Conservation (phyloP, 2,797 vertebrate genomes). For the Borostomias antarcticus region DNA sequence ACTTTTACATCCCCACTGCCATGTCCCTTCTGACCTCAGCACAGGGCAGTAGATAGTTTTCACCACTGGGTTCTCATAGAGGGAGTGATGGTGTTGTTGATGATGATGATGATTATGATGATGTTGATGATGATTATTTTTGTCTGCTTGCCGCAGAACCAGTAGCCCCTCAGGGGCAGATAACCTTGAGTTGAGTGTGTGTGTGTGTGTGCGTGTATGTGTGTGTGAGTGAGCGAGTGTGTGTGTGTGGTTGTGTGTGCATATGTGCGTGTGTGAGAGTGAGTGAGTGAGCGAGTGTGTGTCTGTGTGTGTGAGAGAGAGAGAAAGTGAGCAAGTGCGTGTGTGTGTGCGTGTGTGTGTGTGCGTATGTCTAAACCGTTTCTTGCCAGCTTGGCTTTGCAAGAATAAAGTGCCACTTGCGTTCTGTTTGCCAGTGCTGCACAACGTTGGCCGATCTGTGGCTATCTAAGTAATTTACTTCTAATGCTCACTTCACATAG, state of each 20-base stretch:
- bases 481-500: conserved; percentile 38
- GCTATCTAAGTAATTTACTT: conserved; percentile 36
- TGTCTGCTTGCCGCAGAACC: too few species aligned
- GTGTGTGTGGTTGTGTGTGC: conserved; percentile 23
- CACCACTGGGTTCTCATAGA: too few species aligned
- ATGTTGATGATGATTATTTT: too few species aligned
- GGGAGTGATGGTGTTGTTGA: too few species aligned
- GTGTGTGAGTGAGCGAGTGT: neutral
- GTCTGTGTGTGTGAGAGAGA: too few species aligned
- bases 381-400: conserved; percentile 7
- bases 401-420: neutral
- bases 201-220: conserved; percentile 11
- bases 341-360: conserved; percentile 14
- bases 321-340: neutral
- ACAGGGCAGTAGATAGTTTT: too few species aligned
- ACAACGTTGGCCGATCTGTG: conserved; percentile 26
- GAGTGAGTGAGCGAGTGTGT: too few species aligned
- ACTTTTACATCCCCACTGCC: too few species aligned
- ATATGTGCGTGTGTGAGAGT: conserved; percentile 7
- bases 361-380: neutral
- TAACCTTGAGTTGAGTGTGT: too few species aligned
- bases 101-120: too few species aligned
- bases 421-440: conserved; percentile 11
- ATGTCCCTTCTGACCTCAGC: too few species aligned
- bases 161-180: too few species aligned